Evolutionary conservation across 2,113 vertebrate species (phyloP).

Genomic region (Jacana jacana): DNA sequence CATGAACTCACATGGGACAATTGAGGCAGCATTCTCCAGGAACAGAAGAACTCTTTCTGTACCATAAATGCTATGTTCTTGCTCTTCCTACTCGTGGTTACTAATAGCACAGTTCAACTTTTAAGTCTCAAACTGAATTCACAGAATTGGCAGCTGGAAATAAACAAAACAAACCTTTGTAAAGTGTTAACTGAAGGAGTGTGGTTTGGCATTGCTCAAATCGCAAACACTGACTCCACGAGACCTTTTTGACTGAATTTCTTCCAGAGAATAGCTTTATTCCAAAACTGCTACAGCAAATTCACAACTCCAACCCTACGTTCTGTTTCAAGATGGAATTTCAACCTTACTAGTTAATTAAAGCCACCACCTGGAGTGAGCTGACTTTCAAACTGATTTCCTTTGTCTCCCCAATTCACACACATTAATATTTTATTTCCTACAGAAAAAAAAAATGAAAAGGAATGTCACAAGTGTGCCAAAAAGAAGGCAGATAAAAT

Average conservation of each 20-base stretch:
- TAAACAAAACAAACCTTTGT: neutral
- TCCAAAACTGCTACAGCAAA: neutral
- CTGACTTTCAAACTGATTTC: conserved; percentile 59
- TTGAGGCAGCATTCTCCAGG: neutral
- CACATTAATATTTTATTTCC: conserved; percentile 69
- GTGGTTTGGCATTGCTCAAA: neutral
- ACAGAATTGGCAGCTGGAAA: neutral
- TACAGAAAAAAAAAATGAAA: conserved; percentile 13
- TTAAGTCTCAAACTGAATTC: neutral
- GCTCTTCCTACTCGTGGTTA: neutral
- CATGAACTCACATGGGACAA: rapidly evolving
- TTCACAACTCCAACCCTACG: neutral
- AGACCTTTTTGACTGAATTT: neutral
- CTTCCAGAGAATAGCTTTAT: neutral
- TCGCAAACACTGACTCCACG: neutral
- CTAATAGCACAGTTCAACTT: neutral
- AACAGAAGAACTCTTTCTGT: neutral
- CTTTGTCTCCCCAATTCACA: conserved; percentile 47
- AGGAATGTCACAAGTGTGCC: neutral
- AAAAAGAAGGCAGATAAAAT: conserved; percentile 62
- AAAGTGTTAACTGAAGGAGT: neutral
- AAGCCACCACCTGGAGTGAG: conserved; percentile 45
- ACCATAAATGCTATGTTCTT: neutral
- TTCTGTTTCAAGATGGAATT: conserved; percentile 33
- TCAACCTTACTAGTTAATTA: conserved; percentile 62